phyloP scores from a whole-genome alignment of 1,140 invertebrate species.

The Heliconius hermathena region DNA sequence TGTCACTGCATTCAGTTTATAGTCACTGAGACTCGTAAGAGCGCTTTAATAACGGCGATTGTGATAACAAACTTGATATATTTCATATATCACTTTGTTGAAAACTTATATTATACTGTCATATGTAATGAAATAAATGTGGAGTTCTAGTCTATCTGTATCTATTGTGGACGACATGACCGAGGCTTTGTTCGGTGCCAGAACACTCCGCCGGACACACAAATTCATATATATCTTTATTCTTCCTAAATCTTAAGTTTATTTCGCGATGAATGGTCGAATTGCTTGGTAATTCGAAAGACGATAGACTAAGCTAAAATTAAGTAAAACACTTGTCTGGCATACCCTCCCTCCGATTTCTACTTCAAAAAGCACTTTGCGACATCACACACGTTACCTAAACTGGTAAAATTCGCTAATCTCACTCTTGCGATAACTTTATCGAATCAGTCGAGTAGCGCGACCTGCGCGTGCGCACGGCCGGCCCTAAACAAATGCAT shows the following conservation, averaged over 20 bases:
- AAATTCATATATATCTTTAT: constrained; percentile 78
- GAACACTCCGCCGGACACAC: constrained; percentile 54
- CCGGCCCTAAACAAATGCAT: constrained; percentile 51
- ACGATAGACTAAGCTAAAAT: constrained; percentile 75
- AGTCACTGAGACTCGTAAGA: constrained; percentile 66
- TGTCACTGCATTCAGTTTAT: constrained; percentile 59
- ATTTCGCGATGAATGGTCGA: constrained; percentile 82
- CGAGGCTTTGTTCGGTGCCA: constrained; percentile 51
- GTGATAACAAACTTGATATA: constrained; percentile 59
- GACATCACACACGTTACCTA: constrained; percentile 68
- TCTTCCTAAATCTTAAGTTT: constrained; percentile 71
- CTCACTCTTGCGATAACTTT: constrained; percentile 65
- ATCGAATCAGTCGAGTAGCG: constrained; percentile 65
- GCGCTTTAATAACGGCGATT: constrained; percentile 39
- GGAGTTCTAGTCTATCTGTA: constrained; percentile 53
- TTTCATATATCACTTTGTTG: constrained; percentile 63
- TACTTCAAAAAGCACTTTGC: constrained; percentile 61
- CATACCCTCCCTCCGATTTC: constrained; percentile 59
- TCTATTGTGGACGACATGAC: constrained; percentile 61
- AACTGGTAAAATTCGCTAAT: constrained; percentile 72
- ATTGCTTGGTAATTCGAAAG: constrained; percentile 79
- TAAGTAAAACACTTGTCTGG: constrained; percentile 75
- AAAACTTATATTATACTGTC: constrained; percentile 49
- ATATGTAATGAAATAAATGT: constrained; percentile 51
- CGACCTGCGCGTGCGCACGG: constrained; percentile 34